Percentiles rank a stretch among this genome's conserved stretches.
These are phyloP conservation scores for Cyanistes caeruleus DNA, from an alignment of 2,113 vertebrate species.

Conservation along the genomic window DNA sequence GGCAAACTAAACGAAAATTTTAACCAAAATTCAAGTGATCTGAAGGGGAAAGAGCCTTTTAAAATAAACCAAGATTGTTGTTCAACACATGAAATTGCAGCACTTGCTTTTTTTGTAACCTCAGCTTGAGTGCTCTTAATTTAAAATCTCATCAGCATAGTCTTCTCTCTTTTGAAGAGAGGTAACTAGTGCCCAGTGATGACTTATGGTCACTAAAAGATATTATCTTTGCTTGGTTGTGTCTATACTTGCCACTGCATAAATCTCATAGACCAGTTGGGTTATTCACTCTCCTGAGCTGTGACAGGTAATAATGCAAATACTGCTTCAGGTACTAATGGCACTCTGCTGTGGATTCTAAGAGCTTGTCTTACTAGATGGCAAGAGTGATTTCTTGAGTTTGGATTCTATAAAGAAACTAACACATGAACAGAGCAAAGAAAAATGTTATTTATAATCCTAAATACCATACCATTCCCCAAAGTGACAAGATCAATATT, in stretches of 20 bases:
- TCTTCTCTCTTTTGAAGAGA: background rate
- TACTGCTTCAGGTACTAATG: background rate
- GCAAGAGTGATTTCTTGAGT: slow-evolving; percentile 6
- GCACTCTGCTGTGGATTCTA: background rate
- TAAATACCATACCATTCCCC: slow-evolving; percentile 75
- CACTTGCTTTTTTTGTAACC: background rate
- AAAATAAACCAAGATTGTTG: background rate
- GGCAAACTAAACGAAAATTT: background rate
- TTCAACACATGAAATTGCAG: background rate
- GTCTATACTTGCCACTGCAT: background rate
- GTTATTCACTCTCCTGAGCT: background rate
- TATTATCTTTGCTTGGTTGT: background rate
- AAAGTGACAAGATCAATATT: slow-evolving; percentile 79
- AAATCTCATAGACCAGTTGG: background rate
- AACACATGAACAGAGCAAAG: slow-evolving; percentile 41
- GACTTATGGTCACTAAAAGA: background rate
- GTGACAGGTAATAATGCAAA: background rate
- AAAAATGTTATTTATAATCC: slow-evolving; percentile 76
- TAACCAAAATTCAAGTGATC: background rate
- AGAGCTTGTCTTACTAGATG: background rate
- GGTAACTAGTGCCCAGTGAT: background rate
- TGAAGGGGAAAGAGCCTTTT: background rate
- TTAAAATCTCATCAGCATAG: slow-evolving; percentile 2
- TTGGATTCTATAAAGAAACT: slow-evolving; percentile 12
- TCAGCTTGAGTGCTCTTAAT: background rate